Evolutionary conservation across 2,113 vertebrate genomes (phyloP).

Genomic region (Aramus guarauna): DNA sequence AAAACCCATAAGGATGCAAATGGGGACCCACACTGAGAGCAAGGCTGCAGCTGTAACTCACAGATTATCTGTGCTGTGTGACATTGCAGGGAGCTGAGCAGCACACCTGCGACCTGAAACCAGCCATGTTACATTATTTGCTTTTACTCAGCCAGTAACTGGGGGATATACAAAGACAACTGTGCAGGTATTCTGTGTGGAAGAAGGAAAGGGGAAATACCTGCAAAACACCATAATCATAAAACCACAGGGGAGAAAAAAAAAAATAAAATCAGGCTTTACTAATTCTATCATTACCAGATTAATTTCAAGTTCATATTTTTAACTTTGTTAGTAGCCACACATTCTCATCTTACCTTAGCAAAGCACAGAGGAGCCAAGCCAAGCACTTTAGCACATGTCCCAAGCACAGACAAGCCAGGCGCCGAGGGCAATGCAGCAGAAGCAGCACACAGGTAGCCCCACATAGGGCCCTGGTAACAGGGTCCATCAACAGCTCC

Average conservation of each 20-base stretch:
- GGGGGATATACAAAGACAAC: background rate
- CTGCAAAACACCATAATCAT: background rate
- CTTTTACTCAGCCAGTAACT: background rate
- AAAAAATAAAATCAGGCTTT: background rate
- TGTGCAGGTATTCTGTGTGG: rapidly evolving
- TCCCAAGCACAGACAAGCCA: background rate
- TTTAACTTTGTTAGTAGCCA: background rate
- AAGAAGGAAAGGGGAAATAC: background rate
- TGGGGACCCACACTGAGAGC: rapidly evolving
- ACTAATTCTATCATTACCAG: background rate
- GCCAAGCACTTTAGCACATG: background rate
- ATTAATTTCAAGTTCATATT: background rate
- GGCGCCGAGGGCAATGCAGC: rapidly evolving
- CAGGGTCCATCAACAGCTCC: background rate
- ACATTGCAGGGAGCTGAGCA: background rate
- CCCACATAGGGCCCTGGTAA: rapidly evolving
- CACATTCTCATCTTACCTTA: background rate
- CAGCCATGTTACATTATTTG: background rate
- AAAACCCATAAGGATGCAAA: background rate
- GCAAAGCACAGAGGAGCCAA: background rate
- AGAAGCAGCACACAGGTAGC: background rate
- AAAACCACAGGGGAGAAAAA: rapidly evolving
- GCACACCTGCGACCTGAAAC: background rate
- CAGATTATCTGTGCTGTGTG: background rate
- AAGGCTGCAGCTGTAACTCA: background rate